phyloP scores from a whole-genome alignment of 2,113 vertebrate species.

The Gymnogyps californianus region DNA sequence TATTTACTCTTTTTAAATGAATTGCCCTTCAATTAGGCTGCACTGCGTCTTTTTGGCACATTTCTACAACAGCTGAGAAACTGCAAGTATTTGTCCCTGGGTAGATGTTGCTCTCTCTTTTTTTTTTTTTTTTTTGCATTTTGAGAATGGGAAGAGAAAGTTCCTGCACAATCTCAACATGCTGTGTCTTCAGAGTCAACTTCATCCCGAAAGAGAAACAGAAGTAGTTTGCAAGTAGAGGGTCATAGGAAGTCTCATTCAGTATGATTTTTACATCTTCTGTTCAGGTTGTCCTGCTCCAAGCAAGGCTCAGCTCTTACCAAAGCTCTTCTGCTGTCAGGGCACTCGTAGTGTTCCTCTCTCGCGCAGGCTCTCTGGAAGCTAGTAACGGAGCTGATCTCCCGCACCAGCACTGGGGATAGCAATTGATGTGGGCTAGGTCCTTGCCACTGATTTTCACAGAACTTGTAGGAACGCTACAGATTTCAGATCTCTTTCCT shows the following conservation, averaged over 20 bases:
- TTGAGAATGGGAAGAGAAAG: not conserved
- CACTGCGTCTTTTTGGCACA: not conserved
- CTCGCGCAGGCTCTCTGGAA: not conserved
- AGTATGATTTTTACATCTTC: not conserved
- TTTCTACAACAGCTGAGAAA: not conserved
- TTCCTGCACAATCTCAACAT: not conserved
- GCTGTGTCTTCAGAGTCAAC: not conserved
- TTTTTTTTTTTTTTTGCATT: not conserved
- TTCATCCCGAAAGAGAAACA: not conserved
- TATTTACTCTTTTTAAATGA: not conserved
- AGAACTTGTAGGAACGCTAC: not conserved
- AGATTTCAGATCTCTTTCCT: not conserved
- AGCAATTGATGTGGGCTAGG: not conserved
- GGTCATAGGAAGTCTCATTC: not conserved
- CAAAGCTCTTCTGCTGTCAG: not conserved
- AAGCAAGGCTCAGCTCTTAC: not conserved
- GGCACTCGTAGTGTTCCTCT: rapidly evolving
- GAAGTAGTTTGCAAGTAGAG: not conserved
- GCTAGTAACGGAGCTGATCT: not conserved
- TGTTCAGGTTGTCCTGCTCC: not conserved
- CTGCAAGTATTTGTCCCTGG: not conserved
- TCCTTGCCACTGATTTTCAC: not conserved
- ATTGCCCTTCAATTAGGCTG: not conserved
- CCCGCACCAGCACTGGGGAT: not conserved
- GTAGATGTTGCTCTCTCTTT: not conserved